Conservation (phyloP, 1,140 invertebrate genomes). For the Anastrepha obliqua region DNA sequence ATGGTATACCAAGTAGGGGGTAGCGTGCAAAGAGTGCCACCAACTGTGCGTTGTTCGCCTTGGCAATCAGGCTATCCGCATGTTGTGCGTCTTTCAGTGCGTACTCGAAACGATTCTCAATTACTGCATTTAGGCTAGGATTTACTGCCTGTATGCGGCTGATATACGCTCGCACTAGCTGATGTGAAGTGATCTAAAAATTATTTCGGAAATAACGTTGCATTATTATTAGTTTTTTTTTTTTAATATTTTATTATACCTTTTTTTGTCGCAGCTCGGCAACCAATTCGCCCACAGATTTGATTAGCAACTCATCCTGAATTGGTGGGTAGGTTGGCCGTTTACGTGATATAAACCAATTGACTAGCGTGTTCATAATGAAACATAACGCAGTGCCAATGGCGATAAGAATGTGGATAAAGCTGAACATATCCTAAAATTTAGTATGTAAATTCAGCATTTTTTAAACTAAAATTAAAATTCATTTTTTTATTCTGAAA, state of each 20-base stretch:
- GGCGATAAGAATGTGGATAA: background rate
- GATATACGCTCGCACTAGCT: slow-evolving; percentile 81
- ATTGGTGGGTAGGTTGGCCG: slow-evolving; percentile 63
- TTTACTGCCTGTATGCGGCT: slow-evolving; percentile 83
- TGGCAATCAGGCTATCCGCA: slow-evolving; percentile 76
- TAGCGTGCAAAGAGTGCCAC: slow-evolving; percentile 76
- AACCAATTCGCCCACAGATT: slow-evolving; percentile 63
- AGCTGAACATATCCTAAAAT: background rate
- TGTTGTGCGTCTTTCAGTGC: slow-evolving; percentile 82
- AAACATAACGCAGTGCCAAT: slow-evolving; percentile 31
- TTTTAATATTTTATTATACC: slow-evolving; percentile 59
- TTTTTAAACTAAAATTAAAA: too few relatives aligned
- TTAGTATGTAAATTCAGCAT: background rate
- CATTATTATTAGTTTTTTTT: background rate
- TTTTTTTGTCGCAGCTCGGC: slow-evolving; percentile 63
- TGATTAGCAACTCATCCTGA: slow-evolving; percentile 61
- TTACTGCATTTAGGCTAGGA: slow-evolving; percentile 83
- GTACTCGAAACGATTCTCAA: slow-evolving; percentile 81
- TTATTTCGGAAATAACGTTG: background rate
- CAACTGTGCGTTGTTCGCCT: slow-evolving; percentile 67
- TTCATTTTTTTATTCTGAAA: too few relatives aligned
- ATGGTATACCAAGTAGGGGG: slow-evolving; percentile 86
- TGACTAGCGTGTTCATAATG: slow-evolving; percentile 27
- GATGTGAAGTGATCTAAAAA: slow-evolving; percentile 78
- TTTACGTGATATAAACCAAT: slow-evolving; percentile 53